Base-by-base conservation (phyloP, 2,113 vertebrate genomes). In the Indri indri region DNA sequence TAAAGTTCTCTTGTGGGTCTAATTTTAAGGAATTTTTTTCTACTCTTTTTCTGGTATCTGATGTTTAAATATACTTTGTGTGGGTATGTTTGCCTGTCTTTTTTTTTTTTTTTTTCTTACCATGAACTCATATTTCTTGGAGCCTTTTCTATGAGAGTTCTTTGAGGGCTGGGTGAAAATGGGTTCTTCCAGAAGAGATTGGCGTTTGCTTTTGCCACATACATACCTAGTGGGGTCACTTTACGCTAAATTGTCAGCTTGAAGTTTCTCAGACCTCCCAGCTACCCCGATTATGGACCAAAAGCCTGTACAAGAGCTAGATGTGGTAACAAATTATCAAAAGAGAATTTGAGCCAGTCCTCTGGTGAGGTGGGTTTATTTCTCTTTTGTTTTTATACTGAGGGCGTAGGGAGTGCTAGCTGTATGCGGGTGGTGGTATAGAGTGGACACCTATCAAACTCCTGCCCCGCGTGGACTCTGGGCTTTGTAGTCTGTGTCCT, bases 381-480 rank as follows among this genome's bases (percentile, higher is more conserved):
- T 87, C 88, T 50, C 52, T 14, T 23, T 90, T 27, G 5, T 30
- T 61, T 52, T 52, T 92, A 23, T 2, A 12, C 2, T 34, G 12
- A 73, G 71, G 34, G 4, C 3, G 1, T 10, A 23, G n/a, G 66
- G 81, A 74, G 40, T 27, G 40, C 9, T 54, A 50, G 8, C 22
- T 71, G 2, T 50, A 22, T 50, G 27, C 80, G 52, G 20, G 11
- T 74, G 40, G 27, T 47, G 27, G 10, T 54, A 1, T 74, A 17
- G 34, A 45, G 57, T 30, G 6, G n/a, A 8, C 5, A 0, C 52
- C 32, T 42, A 0, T 66, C 71, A 14, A 4, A 1, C 76, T 42
- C 37, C 14, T 22, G 0, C 16, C 42, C 30, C 2, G 3, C 1
- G 0, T 45, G 47, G 42, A n/a, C 71, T 83, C 71, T 45, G 22